Percentiles rank a stretch among this genome's conserved stretches.
phyloP scores from a whole-genome alignment of 2,113 vertebrate genomes.

The Myotis lucifugus region DNA sequence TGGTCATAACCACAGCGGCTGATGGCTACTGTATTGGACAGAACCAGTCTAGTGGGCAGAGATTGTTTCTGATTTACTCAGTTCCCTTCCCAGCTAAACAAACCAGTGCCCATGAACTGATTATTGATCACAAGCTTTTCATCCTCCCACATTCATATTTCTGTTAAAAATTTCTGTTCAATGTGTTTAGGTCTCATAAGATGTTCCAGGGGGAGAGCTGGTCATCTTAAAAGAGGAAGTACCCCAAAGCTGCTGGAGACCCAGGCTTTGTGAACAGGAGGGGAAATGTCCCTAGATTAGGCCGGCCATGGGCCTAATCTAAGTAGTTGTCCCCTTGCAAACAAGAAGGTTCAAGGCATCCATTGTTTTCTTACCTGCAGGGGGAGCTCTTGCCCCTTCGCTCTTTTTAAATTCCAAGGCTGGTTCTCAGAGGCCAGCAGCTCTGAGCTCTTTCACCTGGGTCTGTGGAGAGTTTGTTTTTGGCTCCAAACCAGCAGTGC shows the following conservation, averaged over 20 bases:
- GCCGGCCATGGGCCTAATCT: background rate
- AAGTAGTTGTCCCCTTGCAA: background rate
- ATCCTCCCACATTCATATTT: background rate
- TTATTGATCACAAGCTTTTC: too few relatives aligned
- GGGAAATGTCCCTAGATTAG: background rate
- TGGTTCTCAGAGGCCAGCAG: conserved; percentile 15
- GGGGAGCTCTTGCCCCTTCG: conserved; percentile 77
- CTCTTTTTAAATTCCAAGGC: background rate
- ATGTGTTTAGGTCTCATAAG: background rate
- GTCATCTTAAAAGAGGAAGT: background rate
- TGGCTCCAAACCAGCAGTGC: conserved; percentile 65
- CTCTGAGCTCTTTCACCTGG: conserved; percentile 75
- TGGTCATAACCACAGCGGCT: background rate
- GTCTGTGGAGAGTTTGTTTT: conserved; percentile 68
- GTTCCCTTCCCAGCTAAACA: background rate
- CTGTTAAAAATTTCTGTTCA: background rate
- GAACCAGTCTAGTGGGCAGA: background rate
- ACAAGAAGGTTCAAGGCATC: background rate
- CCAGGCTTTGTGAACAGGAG: background rate
- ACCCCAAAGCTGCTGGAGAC: background rate
- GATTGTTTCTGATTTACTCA: background rate
- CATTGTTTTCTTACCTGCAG: conserved; percentile 57
- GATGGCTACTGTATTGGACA: background rate
- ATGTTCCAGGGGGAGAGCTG: background rate
- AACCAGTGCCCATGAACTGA: background rate